Conservation (phyloP, 2,888 invertebrate genomes). For the Antitype chi region DNA sequence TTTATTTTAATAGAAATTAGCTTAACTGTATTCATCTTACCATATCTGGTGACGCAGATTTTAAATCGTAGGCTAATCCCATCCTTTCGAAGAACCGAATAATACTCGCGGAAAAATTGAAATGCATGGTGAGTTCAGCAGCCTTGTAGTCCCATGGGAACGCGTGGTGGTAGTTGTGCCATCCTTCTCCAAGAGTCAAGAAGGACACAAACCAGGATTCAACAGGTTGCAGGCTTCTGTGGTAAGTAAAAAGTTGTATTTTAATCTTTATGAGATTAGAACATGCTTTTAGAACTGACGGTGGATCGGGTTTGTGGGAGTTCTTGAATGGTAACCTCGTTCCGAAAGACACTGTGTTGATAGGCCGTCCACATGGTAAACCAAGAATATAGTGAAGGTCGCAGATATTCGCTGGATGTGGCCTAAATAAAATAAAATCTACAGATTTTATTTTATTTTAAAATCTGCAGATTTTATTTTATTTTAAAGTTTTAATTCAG, state of each 20-base stretch:
- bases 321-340: background rate
- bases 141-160: slow-evolving; percentile 98
- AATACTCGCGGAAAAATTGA: slow-evolving; percentile 91
- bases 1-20: background rate
- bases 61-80: slow-evolving; percentile 92
- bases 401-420: background rate
- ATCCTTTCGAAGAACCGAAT: slow-evolving; percentile 91
- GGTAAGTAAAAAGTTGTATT: slow-evolving; percentile 4
- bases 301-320: background rate
- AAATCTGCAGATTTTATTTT: too few species aligned
- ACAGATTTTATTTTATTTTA: too few species aligned
- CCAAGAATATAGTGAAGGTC: background rate
- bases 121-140: slow-evolving; percentile 93
- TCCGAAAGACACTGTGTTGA: background rate
- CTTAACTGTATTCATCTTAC: slow-evolving; percentile 54
- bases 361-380: too few species aligned
- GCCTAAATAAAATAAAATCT: too few species aligned
- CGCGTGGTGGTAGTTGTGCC: slow-evolving; percentile 98
- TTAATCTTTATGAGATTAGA: background rate
- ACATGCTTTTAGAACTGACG: background rate
- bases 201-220: slow-evolving; percentile 94
- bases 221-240: slow-evolving; percentile 94
- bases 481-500: too few species aligned
- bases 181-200: slow-evolving; percentile 95
- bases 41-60: slow-evolving; percentile 83